Evolutionary conservation across 2,888 invertebrate species (phyloP), one percentile per base, ranked within the genome.

Genomic region (Nowickia ferox): DNA sequence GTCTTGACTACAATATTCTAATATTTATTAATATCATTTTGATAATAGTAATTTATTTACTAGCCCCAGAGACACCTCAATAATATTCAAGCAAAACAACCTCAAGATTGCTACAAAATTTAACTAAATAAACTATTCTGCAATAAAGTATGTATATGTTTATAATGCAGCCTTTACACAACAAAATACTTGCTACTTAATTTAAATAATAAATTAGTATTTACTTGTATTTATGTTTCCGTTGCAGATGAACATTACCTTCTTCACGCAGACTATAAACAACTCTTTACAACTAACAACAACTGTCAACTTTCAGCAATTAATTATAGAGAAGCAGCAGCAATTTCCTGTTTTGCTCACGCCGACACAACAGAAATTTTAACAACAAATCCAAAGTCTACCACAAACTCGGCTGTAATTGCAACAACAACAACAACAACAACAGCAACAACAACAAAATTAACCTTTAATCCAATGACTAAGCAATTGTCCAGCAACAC

Each of bases 211-310:
- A 74, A 61, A 63, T 72, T 57, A 40, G 42, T 68, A 30, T 53
- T 57, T 55, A 57, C 68, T 17, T 69, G 15, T 30, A 2, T 74
- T 82, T 65, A n/a, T 30, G 19, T 76, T 84, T 6, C 40, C 4
- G 55, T 81, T 87, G 8, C 87, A 91, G 92, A 91, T 91, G 91
- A 89, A 86, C 88, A 81, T 86, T 88, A 88, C 71, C 79, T 88
- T 82, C 86, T 82, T 65, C 77, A 66, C 48, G 61, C 84, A 59
- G 83, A 87, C 87, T 82, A 87, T 86, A 68, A 88, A 48, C 55
- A 81, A 44, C 81, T 84, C 48, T 87, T 87, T 59, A 78, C 89
- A 71, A 89, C 90, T 79, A 87, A 66, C 63, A 90, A 79, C 89
- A 90, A 89, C 88, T 90, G 87, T 89, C 88, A 86, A 88, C 87